These are phyloP conservation scores for Anoplopoma fimbria DNA, from an alignment of 2,113 vertebrate genomes.

Conservation along the genomic window DNA sequence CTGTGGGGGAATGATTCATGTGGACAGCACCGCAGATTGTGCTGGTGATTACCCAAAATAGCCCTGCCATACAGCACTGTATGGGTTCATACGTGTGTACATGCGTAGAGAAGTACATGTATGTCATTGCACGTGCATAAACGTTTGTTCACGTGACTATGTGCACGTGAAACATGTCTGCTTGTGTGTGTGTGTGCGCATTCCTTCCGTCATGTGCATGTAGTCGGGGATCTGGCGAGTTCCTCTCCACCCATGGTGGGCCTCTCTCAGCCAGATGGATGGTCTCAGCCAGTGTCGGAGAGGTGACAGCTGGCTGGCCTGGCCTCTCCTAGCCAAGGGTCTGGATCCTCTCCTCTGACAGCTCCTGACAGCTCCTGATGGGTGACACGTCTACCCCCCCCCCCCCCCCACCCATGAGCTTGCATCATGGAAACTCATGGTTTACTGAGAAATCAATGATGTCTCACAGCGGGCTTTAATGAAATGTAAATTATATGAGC, in stretches of 20 bases:
- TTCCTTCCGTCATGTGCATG: constrained; percentile 56
- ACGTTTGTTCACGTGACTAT: constrained; percentile 33
- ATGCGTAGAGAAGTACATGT: background rate
- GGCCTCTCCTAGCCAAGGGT: constrained; percentile 73
- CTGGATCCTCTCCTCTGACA: constrained; percentile 81
- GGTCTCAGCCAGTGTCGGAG: constrained; percentile 80
- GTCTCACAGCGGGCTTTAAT: constrained; percentile 70
- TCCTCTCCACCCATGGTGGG: constrained; percentile 72
- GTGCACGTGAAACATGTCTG: constrained; percentile 33
- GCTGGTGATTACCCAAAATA: constrained; percentile 60
- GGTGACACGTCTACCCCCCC: constrained; percentile 61
- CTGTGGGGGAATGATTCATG: constrained; percentile 64
- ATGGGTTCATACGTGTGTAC: background rate
- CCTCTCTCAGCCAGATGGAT: constrained; percentile 81
- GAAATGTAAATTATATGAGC: constrained; percentile 76
- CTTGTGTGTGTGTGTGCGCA: constrained; percentile 27
- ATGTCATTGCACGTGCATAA: constrained; percentile 17
- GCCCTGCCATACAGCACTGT: constrained; percentile 11
- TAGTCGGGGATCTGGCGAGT: constrained; percentile 59
- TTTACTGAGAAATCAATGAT: constrained; percentile 69
- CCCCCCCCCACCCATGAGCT: constrained; percentile 51
- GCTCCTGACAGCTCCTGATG: constrained; percentile 77
- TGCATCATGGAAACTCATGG: constrained; percentile 76
- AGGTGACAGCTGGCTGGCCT: constrained; percentile 81
- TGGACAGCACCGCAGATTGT: constrained; percentile 65